Evolutionary conservation across 2,797 vertebrate genomes (phyloP).

Genomic region (Craterocephalus amniculus): DNA sequence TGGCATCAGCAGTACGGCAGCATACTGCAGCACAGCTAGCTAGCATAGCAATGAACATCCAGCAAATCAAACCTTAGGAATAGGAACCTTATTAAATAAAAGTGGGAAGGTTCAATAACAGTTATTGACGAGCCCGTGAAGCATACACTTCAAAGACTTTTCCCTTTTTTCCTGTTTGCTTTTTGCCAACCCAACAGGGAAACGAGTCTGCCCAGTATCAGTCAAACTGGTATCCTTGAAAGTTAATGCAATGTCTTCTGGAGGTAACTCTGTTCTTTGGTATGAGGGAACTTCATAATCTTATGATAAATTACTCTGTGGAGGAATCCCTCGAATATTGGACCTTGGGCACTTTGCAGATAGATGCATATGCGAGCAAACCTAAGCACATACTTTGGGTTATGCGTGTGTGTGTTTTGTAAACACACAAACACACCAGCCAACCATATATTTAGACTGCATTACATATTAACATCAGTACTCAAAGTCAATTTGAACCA

Average conservation of each 20-base stretch:
- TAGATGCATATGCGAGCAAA: not conserved
- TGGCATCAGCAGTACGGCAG: constrained; percentile 82
- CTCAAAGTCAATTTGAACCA: constrained; percentile 55
- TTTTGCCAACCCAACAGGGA: constrained; percentile 65
- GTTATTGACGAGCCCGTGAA: constrained; percentile 78
- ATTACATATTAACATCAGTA: constrained; percentile 17
- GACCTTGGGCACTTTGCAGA: constrained; percentile 15
- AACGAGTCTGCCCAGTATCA: constrained; percentile 38
- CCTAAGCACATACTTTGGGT: not conserved
- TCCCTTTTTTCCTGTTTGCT: constrained; percentile 27
- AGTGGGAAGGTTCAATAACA: constrained; percentile 81
- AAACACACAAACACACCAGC: not conserved
- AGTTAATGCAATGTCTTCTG: constrained; percentile 64
- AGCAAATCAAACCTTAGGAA: constrained; percentile 71
- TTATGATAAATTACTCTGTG: constrained; percentile 34
- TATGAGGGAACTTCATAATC: constrained; percentile 57
- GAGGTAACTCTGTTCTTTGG: constrained; percentile 65
- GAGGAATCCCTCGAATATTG: constrained; percentile 22
- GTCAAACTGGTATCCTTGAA: constrained; percentile 69
- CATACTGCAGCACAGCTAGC: constrained; percentile 66
- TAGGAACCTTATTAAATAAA: constrained; percentile 84
- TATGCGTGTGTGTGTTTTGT: too few species aligned
- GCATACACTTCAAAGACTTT: constrained; percentile 76
- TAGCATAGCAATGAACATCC: constrained; percentile 76
- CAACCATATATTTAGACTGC: too few species aligned